A percentile compares a stretch with the other conserved stretches of the same genome.
Evolutionary conservation across 2,113 vertebrate species (phyloP).

Genomic region (Meleagris gallopavo): DNA sequence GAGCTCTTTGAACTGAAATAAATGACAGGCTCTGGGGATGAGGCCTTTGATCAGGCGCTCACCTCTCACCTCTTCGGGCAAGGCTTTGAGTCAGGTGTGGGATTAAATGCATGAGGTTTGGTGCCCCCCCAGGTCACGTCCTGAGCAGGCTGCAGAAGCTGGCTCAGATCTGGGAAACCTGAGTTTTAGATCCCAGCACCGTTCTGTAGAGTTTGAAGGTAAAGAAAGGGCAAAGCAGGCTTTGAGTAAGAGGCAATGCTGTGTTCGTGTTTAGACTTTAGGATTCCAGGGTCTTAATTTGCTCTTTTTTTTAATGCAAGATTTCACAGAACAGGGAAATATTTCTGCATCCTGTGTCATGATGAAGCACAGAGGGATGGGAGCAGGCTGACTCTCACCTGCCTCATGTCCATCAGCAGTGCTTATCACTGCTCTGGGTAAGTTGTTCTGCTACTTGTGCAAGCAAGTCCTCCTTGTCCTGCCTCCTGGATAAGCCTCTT

Average conservation of each 20-base stretch:
- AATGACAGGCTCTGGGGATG: conserved; percentile 9
- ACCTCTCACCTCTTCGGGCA: background rate
- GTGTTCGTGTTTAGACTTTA: background rate
- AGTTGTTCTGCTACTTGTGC: background rate
- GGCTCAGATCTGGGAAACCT: fast-evolving
- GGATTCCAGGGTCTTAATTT: background rate
- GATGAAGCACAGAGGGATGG: background rate
- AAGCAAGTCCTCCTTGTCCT: background rate
- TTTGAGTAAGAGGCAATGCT: background rate
- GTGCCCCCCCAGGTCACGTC: background rate
- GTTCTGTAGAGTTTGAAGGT: background rate
- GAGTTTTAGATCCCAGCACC: background rate
- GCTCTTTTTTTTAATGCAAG: background rate
- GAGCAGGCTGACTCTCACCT: background rate
- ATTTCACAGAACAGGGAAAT: background rate
- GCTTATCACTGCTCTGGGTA: background rate
- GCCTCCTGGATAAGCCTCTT: background rate
- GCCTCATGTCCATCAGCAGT: background rate
- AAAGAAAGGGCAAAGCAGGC: background rate
- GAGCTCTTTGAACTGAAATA: conserved; percentile 49
- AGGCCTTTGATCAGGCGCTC: background rate
- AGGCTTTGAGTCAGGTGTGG: background rate
- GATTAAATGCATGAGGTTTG: background rate
- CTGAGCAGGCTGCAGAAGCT: background rate
- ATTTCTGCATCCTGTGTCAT: background rate